A percentile compares a stretch with the other conserved stretches of the same genome.
Conservation (phyloP, 2,797 vertebrate species). For the Hemibagrus guttatus region DNA sequence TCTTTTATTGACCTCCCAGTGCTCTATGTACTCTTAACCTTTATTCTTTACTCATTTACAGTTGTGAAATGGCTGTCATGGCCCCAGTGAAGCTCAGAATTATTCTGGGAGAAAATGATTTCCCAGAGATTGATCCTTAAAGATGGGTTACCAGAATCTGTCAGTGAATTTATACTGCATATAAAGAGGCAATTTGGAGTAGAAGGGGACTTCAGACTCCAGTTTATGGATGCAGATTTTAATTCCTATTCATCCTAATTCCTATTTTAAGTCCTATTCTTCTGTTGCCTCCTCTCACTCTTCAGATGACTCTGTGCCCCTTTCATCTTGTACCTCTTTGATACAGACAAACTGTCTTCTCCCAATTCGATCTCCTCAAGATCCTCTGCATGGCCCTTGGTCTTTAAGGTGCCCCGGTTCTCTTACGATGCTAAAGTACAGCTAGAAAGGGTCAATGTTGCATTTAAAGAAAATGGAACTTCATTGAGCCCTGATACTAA, state of each 20-base stretch:
- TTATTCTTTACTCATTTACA: too few species aligned
- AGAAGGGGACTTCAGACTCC: slow-evolving; percentile 18
- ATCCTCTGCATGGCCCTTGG: slow-evolving; percentile 42
- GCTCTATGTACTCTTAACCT: too few species aligned
- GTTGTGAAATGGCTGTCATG: background rate
- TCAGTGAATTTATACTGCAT: background rate
- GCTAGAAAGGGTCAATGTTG: slow-evolving; percentile 29
- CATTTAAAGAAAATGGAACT: background rate
- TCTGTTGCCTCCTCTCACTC: background rate
- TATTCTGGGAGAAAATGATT: slow-evolving; percentile 42
- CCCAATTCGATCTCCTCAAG: slow-evolving; percentile 6
- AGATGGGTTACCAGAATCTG: slow-evolving; percentile 9
- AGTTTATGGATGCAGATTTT: slow-evolving; percentile 33
- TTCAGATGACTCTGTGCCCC: background rate
- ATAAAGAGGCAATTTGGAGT: slow-evolving; percentile 19
- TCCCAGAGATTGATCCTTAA: slow-evolving; percentile 14
- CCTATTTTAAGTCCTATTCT: background rate
- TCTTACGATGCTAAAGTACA: slow-evolving; percentile 46
- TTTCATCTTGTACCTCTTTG: background rate
- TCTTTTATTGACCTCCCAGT: too few species aligned
- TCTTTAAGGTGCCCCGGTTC: slow-evolving; percentile 35
- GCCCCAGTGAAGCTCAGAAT: slow-evolving; percentile 34
- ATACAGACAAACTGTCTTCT: slow-evolving; percentile 23
- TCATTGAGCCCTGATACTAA: background rate
- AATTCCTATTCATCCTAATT: background rate